phyloP scores from a whole-genome alignment of 2,888 invertebrate genomes.

The Cinara cedri region DNA sequence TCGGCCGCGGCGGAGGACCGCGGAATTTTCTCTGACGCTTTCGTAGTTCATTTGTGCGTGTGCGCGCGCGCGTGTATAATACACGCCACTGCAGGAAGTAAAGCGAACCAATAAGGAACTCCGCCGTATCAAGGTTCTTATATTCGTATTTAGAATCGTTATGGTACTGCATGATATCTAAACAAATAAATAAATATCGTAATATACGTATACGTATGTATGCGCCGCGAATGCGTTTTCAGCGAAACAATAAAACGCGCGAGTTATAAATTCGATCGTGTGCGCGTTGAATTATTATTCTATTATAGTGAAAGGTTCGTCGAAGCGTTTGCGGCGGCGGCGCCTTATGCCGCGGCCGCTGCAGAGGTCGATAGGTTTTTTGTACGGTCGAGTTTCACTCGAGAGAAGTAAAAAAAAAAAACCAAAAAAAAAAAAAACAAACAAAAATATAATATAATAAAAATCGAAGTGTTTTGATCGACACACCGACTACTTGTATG shows the following conservation, averaged over 20 bases:
- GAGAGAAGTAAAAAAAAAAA: background rate
- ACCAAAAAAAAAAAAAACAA: background rate
- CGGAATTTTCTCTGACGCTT: no score
- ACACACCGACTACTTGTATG: no score
- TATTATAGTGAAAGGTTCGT: conserved; percentile 36
- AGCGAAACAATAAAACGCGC: conserved; percentile 32
- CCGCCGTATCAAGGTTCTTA: conserved; percentile 22
- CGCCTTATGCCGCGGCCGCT: no score
- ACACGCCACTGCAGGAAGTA: conserved; percentile 39
- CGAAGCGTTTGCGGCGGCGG: background rate
- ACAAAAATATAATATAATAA: background rate
- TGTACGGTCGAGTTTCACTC: conserved; percentile 19
- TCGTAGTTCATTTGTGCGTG: background rate
- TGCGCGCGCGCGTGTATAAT: background rate
- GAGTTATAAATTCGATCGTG: conserved; percentile 14
- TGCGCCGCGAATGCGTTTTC: conserved; percentile 25
- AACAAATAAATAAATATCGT: background rate
- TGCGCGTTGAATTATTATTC: background rate
- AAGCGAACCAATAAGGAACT: conserved; percentile 54
- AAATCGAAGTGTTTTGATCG: background rate
- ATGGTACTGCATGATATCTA: background rate
- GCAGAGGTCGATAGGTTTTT: conserved; percentile 7
- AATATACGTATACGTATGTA: background rate
- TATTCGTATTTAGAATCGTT: conserved; percentile 22
- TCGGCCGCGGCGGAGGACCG: no score